Evolutionary conservation across 92 coral and sea anemone species (phyloP).

Genomic region (Epizoanthus scotinus): DNA sequence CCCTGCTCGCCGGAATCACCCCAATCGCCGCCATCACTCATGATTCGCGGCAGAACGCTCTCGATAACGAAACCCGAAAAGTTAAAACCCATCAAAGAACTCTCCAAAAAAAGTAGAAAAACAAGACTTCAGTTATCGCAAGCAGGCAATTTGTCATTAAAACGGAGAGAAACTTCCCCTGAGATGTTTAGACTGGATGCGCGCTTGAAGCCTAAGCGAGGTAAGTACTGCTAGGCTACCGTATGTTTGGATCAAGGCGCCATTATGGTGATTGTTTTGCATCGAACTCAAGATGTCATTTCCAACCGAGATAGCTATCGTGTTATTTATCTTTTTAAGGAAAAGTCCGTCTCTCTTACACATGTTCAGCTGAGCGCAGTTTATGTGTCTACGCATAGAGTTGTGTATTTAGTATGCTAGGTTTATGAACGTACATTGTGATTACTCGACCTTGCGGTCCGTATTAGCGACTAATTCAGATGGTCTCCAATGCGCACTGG

Average conservation of each 20-base stretch:
- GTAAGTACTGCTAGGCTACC: slow-evolving; percentile 53
- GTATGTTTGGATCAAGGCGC: slow-evolving; percentile 24
- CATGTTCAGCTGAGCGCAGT: not conserved
- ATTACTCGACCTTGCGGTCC: not conserved
- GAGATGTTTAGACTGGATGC: slow-evolving; percentile 71
- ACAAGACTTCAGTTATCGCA: slow-evolving; percentile 84
- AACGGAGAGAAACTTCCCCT: slow-evolving; percentile 89
- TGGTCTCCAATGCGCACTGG: slow-evolving; percentile 6
- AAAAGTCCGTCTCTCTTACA: not conserved
- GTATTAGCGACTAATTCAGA: not conserved
- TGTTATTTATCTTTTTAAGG: slow-evolving; percentile 14
- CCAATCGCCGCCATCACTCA: slow-evolving; percentile 85
- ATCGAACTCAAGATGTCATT: slow-evolving; percentile 14
- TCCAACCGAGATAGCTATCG: slow-evolving; percentile 10
- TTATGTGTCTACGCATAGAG: too few species aligned
- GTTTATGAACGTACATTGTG: slow-evolving; percentile 1
- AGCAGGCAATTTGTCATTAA: slow-evolving; percentile 72
- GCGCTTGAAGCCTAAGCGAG: slow-evolving; percentile 82
- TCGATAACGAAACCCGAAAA: slow-evolving; percentile 65
- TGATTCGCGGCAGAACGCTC: slow-evolving; percentile 79
- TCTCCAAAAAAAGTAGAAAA: slow-evolving; percentile 81
- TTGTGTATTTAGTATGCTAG: too few species aligned
- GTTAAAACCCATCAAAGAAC: slow-evolving; percentile 66
- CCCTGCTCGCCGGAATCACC: slow-evolving; percentile 90
- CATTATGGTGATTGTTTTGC: slow-evolving; percentile 28